A percentile compares a stretch with the other conserved stretches of the same genome.
Evolutionary conservation across 2,797 vertebrate species (phyloP).

Genomic region (Myotis vivesi): DNA sequence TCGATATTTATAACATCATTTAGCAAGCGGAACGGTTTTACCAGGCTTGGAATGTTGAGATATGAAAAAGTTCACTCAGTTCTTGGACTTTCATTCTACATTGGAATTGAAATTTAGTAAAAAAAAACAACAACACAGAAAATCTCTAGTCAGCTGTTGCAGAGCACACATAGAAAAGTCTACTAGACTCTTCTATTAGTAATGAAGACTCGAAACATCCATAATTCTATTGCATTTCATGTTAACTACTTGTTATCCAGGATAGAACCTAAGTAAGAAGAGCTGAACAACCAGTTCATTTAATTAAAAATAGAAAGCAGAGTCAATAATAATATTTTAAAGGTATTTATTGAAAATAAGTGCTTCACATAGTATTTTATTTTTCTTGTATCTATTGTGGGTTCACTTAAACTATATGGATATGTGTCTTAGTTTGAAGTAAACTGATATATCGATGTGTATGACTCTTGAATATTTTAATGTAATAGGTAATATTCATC

Average conservation of each 20-base stretch:
- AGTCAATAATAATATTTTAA: slow-evolving; percentile 55
- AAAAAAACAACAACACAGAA: neutral
- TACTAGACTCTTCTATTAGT: slow-evolving; percentile 30
- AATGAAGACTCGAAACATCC: slow-evolving; percentile 22
- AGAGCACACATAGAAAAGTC: slow-evolving; percentile 64
- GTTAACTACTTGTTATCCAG: slow-evolving; percentile 77
- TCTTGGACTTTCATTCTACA: slow-evolving; percentile 75
- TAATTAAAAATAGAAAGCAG: slow-evolving; percentile 71
- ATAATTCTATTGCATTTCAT: slow-evolving; percentile 57
- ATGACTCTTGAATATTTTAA: slow-evolving; percentile 35
- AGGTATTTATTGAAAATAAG: slow-evolving; percentile 66
- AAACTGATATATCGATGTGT: neutral
- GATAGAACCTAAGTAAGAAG: slow-evolving; percentile 75
- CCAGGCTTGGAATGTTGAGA: slow-evolving; percentile 79
- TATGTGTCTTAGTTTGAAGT: neutral
- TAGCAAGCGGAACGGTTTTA: slow-evolving; percentile 77
- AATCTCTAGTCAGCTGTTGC: slow-evolving; percentile 75
- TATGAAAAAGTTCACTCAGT: slow-evolving; percentile 79
- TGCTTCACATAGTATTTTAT: neutral
- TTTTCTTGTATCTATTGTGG: neutral
- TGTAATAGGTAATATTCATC: neutral
- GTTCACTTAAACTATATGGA: neutral
- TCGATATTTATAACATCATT: slow-evolving; percentile 82
- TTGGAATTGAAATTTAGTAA: slow-evolving; percentile 44
- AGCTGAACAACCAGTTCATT: slow-evolving; percentile 71